Base-by-base conservation (phyloP, 2,797 vertebrate species). In the Orestias chungarensis region DNA sequence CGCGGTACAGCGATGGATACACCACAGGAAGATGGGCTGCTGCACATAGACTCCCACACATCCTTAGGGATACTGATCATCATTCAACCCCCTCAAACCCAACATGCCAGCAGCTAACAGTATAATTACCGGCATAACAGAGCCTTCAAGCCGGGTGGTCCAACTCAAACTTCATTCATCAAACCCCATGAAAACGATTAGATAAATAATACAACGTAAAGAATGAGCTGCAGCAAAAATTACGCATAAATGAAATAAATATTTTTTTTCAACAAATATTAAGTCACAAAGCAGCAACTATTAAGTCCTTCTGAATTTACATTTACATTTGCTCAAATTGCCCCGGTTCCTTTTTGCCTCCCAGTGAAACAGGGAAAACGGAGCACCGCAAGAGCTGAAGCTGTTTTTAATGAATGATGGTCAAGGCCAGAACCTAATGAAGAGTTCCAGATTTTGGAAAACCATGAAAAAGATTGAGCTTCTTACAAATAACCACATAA, bases 91-190 rank as follows among this genome's bases (percentile, higher is more conserved):
- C 66, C 64, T 75, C 38, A 86, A 33, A n/a, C 67, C 74, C 27
- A 38, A 59, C 52, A 76, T 73, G 78, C 81, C 78, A 71, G 71
- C 62, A 73, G 40, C 70, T 88, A 86, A 89, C 49, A 70, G 68
- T 71, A 80, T 86, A 86, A 89, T 88, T 76, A 81, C 44, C 82
- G 81, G 25, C 79, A 74, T 68, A 76, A 68, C 44, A 40, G 57
- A 55, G 38, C 42, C 44, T 68, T 55, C n/a, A 46, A 44, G 74
- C 82, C 70, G 84, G 89, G 88, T 92, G 92, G 90, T 91, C 88
- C 80, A 17, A 57, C 38, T 79, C 25, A 70, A 79, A 77, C 72
- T 65, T 73, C 59, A 82, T 82, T 82, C 35, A 71, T 88, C 68
- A 74, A 73, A 76, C 40, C 4, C 72, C 55, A 80, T 29, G 31